A percentile compares a stretch with the other conserved stretches of the same genome.
These are phyloP conservation scores for Odontesthes bonariensis DNA, from an alignment of 2,113 vertebrate species.

Conservation along the genomic window DNA sequence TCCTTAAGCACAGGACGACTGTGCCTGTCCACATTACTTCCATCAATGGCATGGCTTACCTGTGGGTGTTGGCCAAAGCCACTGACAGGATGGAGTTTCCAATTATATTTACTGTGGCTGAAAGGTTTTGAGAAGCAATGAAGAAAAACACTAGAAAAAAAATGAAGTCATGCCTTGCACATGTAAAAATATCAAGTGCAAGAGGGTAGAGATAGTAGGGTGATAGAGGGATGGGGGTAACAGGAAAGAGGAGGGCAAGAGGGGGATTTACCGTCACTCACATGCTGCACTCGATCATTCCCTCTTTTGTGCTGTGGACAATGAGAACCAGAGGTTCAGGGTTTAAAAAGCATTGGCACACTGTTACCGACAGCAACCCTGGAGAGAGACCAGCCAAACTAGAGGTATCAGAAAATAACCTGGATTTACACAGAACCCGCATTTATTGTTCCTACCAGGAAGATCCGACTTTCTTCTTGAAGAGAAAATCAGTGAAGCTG, in stretches of 20 bases:
- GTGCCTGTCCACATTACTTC: not conserved
- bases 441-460: constrained; percentile 7
- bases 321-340: constrained; percentile 66
- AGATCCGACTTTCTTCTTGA: not conserved
- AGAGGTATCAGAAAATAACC: constrained; percentile 61
- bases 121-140: not conserved
- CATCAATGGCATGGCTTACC: not conserved
- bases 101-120: not conserved
- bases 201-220: not conserved
- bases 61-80: not conserved
- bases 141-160: not conserved
- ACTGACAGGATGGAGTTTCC: not conserved
- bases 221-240: constrained; percentile 33
- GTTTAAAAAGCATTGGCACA: constrained; percentile 77
- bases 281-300: constrained; percentile 78
- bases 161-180: not conserved
- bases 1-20: not conserved
- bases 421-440: constrained; percentile 7
- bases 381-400: constrained; percentile 55
- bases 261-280: constrained; percentile 68
- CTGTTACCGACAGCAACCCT: constrained; percentile 40
- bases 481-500: not conserved
- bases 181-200: constrained; percentile 9
- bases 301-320: constrained; percentile 76
- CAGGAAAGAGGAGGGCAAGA: constrained; percentile 43